These are phyloP conservation scores for Junonia oenone DNA, from an alignment of 2,888 invertebrate species.

Conservation along the genomic window DNA sequence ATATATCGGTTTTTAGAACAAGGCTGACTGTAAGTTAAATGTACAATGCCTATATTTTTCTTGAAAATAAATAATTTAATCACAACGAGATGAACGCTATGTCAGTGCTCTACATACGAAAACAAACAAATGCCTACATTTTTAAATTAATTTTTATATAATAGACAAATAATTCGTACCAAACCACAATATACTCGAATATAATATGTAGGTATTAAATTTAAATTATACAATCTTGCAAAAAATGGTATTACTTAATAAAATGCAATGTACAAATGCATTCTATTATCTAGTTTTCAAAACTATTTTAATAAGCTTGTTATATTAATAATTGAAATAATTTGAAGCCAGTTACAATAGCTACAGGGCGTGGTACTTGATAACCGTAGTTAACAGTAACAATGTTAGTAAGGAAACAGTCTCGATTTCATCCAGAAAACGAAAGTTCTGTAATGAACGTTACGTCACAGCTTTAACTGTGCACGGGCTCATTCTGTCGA, in stretches of 20 bases:
- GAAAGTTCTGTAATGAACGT: constrained; percentile 52
- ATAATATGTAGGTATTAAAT: too few relatives aligned
- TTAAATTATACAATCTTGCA: background rate
- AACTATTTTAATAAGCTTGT: background rate
- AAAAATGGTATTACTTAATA: background rate
- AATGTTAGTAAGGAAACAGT: constrained; percentile 38
- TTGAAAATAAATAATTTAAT: too few relatives aligned
- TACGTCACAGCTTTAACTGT: constrained; percentile 39
- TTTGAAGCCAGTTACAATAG: background rate
- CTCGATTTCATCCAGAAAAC: constrained; percentile 62
- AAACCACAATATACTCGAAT: too few relatives aligned
- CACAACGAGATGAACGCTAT: too few relatives aligned
- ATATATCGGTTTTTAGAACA: too few relatives aligned
- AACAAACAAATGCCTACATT: too few relatives aligned
- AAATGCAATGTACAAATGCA: too few relatives aligned
- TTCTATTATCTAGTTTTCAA: background rate
- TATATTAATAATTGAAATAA: background rate
- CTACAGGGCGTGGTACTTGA: constrained; percentile 9
- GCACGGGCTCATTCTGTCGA: constrained; percentile 6
- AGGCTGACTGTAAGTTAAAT: too few relatives aligned
- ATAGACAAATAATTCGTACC: too few relatives aligned
- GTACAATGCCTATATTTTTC: too few relatives aligned
- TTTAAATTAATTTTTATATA: too few relatives aligned
- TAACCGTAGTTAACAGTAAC: constrained; percentile 4
- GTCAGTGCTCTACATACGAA: too few relatives aligned